Base-by-base conservation (phyloP, 2,113 vertebrate species). In the Hiodon alosoides region DNA sequence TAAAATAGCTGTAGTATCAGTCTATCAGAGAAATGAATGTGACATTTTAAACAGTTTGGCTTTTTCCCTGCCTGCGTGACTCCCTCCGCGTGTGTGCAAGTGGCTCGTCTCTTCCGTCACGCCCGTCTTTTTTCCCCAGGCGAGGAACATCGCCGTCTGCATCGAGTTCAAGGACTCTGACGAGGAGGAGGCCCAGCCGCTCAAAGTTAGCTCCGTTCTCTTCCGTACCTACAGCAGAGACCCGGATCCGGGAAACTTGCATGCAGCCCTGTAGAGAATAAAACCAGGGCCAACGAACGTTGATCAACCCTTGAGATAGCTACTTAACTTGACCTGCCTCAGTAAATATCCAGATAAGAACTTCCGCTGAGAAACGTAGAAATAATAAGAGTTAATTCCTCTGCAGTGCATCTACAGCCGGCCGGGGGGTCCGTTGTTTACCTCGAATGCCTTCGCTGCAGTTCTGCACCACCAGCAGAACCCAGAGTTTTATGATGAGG, bases 401-500 rank as follows among this genome's bases (percentile, higher is more conserved):
- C 83, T 50, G 59, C 81, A 99, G 97, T 96, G 96, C 87, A 97
- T 99, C 88, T 98, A 99, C 0, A 94, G 97, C 17, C 92, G 94
- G 84, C 97, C 96, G 17, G 97, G 97, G 16, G 93, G 96, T 72
- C 89, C 92, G 3, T 70, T 97, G 76, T 97, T 98, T 89, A 94
- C 91, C 51, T 96, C 93, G 87, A 95, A 91, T 80, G 92, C 93
- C 0, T 93, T 95, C 79, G 94, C 96, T 83, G 85, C 93, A 31
- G 96, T 99, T 75, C 85, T 99, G 50, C 97, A 99, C 86, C 97
- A 99, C 80, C 97, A 98, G 69, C 96, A 99, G 79, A 98, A 93
- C 86, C 97, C 97, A 5, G 97, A 99, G 80, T 98, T 99, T 86
- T 99, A 99, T 79, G 97, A 99, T 78, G 97, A 99, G 92, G 97